Conservation (phyloP, 1,140 invertebrate species). For the Bombyx mori region ASM3026992v2 NC_085114.1:6469001-6469500, state of each 20-base stretch:
- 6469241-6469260: slow-evolving; percentile 85
- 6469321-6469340: slow-evolving; percentile 83
- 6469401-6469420: too few relatives aligned
- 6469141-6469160: slow-evolving; percentile 23
- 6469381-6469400: too few relatives aligned
- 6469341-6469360: too few relatives aligned
- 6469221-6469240: slow-evolving; percentile 85
- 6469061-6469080: too few relatives aligned
- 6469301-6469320: slow-evolving; percentile 85
- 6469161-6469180: slow-evolving; percentile 88
- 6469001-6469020: too few relatives aligned
- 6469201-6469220: slow-evolving; percentile 85
- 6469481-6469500: slow-evolving; percentile 27
- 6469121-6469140: background rate
- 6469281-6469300: slow-evolving; percentile 95
- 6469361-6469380: too few relatives aligned
- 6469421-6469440: too few relatives aligned
- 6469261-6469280: slow-evolving; percentile 89
- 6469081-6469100: too few relatives aligned
- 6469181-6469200: slow-evolving; percentile 92
- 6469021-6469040: too few relatives aligned
- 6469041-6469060: too few relatives aligned
- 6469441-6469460: too few relatives aligned
- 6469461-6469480: slow-evolving; percentile 10
- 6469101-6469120: too few relatives aligned